phyloP scores from a whole-genome alignment of 2,797 vertebrate species.

The Acanthurus lineatus region DNA sequence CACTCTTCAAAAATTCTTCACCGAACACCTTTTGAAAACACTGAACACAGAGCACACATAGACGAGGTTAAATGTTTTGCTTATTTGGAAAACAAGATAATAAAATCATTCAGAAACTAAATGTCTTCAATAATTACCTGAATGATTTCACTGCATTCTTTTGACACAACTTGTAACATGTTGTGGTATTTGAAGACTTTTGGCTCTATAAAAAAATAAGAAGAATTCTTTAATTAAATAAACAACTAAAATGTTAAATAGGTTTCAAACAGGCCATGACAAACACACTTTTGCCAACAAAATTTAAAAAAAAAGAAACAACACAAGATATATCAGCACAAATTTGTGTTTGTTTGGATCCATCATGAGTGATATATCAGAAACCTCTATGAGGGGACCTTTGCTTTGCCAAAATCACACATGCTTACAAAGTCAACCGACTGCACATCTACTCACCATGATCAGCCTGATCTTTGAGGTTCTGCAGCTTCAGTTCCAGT shows the following conservation, averaged over 20 bases:
- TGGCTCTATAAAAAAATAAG: constrained; percentile 55
- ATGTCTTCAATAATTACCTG: constrained; percentile 80
- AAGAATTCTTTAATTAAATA: neutral
- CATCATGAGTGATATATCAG: constrained; percentile 35
- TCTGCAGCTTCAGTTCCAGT: constrained; percentile 84
- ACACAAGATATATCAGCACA: neutral
- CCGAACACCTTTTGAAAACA: constrained; percentile 78
- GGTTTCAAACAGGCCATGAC: neutral
- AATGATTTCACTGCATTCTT: constrained; percentile 87
- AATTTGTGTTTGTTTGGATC: neutral
- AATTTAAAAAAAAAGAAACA: neutral
- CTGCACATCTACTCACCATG: constrained; percentile 78
- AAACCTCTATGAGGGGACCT: neutral
- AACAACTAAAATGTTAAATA: neutral
- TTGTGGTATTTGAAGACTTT: constrained; percentile 80
- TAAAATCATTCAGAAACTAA: neutral
- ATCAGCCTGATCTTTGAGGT: constrained; percentile 68
- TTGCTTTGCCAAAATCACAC: constrained; percentile 24
- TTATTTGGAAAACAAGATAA: neutral
- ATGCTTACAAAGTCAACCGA: neutral
- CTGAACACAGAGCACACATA: constrained; percentile 67
- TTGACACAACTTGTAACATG: constrained; percentile 84
- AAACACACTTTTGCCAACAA: neutral
- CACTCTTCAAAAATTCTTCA: constrained; percentile 73
- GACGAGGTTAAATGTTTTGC: neutral